Evolutionary conservation across 2,888 invertebrate species (phyloP).

Genomic region (Ormyrus pomaceus): DNA sequence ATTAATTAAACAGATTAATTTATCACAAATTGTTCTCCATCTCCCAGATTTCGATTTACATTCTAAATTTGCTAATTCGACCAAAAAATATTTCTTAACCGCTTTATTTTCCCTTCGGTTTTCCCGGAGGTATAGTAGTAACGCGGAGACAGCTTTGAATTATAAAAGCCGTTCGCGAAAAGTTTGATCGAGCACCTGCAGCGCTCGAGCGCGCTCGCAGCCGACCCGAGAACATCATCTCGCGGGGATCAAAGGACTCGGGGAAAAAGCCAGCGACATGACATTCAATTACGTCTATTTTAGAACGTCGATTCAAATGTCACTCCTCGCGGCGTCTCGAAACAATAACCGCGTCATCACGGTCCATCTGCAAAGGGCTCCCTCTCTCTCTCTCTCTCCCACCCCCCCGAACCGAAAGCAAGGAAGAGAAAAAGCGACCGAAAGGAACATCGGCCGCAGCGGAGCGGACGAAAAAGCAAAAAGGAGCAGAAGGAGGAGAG

Average conservation of each 20-base stretch:
- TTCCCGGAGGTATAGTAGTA: too few relatives aligned
- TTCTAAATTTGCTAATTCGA: too few relatives aligned
- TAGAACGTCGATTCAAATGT: not conserved
- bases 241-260: too few relatives aligned
- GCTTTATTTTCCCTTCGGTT: too few relatives aligned
- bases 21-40: too few relatives aligned
- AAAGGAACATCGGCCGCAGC: constrained; percentile 9
- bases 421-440: not conserved
- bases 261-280: not conserved
- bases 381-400: too few relatives aligned
- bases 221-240: not conserved
- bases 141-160: too few relatives aligned
- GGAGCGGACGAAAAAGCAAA: not conserved
- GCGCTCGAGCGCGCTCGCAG: not conserved
- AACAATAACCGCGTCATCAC: constrained; percentile 14
- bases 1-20: not conserved
- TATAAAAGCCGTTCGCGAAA: too few relatives aligned
- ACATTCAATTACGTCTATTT: constrained; percentile 6
- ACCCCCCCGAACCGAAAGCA: not conserved
- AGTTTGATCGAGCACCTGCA: too few relatives aligned
- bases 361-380: not conserved
- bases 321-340: not conserved
- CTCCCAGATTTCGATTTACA: too few relatives aligned
- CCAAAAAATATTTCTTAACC: too few relatives aligned
- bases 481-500: constrained; percentile 14